Percentiles rank a stretch among this genome's conserved stretches.
Conservation (phyloP, 2,888 invertebrate species). For the Azorinus chamasolen region DNA sequence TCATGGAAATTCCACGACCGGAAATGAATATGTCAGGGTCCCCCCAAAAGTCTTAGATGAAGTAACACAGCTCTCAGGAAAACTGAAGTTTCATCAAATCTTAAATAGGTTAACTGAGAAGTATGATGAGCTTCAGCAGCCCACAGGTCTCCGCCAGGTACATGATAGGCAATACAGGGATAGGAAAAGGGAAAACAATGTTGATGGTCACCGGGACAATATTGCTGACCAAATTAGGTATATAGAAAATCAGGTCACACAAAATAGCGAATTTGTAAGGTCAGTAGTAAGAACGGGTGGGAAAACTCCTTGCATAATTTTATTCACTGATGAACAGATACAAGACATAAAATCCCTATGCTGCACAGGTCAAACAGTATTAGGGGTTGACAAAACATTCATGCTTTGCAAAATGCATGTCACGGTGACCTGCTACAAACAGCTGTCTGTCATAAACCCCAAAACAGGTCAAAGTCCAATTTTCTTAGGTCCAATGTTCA, state of each 20-base stretch:
- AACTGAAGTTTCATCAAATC: constrained; percentile 3
- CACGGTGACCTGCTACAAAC: constrained; percentile 48
- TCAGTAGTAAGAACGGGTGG: constrained; percentile 8
- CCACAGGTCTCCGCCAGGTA: too few relatives aligned
- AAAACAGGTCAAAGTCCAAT: constrained; percentile 35
- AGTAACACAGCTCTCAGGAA: background rate
- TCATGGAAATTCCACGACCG: background rate
- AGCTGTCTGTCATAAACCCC: constrained; percentile 20
- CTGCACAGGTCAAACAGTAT: constrained; percentile 41
- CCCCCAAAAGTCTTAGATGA: background rate
- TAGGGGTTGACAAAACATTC: constrained; percentile 50
- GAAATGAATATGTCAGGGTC: too few relatives aligned
- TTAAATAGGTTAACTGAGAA: background rate
- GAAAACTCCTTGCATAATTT: constrained; percentile 33
- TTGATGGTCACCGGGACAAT: background rate
- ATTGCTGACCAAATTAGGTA: constrained; percentile 32
- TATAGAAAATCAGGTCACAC: constrained; percentile 34
- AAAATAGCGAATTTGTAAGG: constrained; percentile 22
- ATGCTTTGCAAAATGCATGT: constrained; percentile 50
- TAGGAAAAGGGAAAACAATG: too few relatives aligned
- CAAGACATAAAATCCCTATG: constrained; percentile 45
- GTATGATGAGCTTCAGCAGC: constrained; percentile 4
- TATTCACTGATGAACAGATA: constrained; percentile 46
- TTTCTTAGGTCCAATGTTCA: constrained; percentile 54
- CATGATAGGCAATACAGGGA: too few relatives aligned